Base-by-base conservation (phyloP, 2,113 vertebrate genomes). In the Heterotilapia buettikoferi region DNA sequence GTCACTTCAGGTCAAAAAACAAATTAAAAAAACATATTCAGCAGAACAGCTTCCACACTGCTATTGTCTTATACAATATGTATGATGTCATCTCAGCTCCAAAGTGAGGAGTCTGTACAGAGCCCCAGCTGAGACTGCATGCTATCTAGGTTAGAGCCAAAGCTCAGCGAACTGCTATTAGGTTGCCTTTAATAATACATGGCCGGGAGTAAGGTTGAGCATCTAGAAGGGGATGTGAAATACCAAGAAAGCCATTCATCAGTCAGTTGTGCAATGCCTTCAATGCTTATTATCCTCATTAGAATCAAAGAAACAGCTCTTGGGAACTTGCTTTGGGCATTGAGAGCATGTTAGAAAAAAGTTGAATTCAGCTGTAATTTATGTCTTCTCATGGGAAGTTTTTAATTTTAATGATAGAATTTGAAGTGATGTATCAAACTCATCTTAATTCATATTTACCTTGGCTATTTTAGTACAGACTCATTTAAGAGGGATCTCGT, bases 181-280 rank as follows among this genome's bases (percentile, higher is more conserved):
- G 76, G 40, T 66, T 80, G 59, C 33, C 59, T 53, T 93, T 83
- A 93, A 94, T 92, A 94, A 93, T 93, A 80, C 83, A 90, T 91
- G 66, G 29, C 53, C 59, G 80, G 76, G 83, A 82, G 63, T 86
- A 71, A 84, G 83, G 59, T 54, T 78, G 81, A 52, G 61, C 7
- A 10, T 63, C 18, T 16, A 57, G 56, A 80, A 33, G 82, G 84
- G 31, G 54, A 40, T 54, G 52, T 80, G 57, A 87, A 83, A 89
- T 59, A 84, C 36, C 2, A 8, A 36, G 21, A 63, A 81, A 24
- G 6, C 4, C 6, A 10, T 56, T 85, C 73, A 88, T 85, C 24
- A 43, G 81, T 43, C 40, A 81, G 52, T 21, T 29, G 52, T 84
- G 52, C 61, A 45, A 52, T 84, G 68, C 36, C 68, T 57, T 61